A percentile compares a stretch with the other conserved stretches of the same genome.
These are phyloP conservation scores for Bradypus variegatus DNA, from an alignment of 2,797 vertebrate species.

Conservation along the genomic window DNA sequence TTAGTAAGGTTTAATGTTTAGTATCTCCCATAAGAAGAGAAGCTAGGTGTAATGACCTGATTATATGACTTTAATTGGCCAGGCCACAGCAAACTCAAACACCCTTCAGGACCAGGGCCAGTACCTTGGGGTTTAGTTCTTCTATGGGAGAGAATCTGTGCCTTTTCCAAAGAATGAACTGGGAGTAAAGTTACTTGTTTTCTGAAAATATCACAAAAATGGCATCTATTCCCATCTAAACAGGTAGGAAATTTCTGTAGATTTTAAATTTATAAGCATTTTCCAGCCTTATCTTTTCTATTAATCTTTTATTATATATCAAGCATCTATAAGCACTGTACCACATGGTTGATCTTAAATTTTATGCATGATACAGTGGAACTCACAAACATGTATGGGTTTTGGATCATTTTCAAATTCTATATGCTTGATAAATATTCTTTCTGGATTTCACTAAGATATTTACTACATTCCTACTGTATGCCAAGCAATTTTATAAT, in stretches of 20 bases:
- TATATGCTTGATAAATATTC: background rate
- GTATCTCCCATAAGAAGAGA: background rate
- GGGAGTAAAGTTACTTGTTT: background rate
- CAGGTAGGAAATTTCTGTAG: background rate
- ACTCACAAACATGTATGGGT: background rate
- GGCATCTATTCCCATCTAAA: background rate
- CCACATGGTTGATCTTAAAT: background rate
- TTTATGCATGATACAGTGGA: background rate
- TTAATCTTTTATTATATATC: conserved; percentile 7
- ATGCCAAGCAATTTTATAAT: background rate
- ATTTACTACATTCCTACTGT: background rate
- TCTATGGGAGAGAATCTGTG: background rate
- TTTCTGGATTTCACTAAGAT: background rate
- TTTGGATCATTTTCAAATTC: background rate
- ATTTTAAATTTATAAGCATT: background rate
- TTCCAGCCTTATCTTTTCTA: background rate
- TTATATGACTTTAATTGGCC: background rate
- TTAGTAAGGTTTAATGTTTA: conserved; percentile 14
- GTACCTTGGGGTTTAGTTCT: background rate
- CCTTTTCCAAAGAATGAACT: background rate
- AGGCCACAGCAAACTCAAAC: background rate
- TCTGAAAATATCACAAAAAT: conserved; percentile 1
- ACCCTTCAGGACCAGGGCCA: background rate
- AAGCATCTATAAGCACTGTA: background rate
- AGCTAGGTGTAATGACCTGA: background rate